phyloP scores from a whole-genome alignment of 2,797 vertebrate species.

The Scolopax rusticola region DNA sequence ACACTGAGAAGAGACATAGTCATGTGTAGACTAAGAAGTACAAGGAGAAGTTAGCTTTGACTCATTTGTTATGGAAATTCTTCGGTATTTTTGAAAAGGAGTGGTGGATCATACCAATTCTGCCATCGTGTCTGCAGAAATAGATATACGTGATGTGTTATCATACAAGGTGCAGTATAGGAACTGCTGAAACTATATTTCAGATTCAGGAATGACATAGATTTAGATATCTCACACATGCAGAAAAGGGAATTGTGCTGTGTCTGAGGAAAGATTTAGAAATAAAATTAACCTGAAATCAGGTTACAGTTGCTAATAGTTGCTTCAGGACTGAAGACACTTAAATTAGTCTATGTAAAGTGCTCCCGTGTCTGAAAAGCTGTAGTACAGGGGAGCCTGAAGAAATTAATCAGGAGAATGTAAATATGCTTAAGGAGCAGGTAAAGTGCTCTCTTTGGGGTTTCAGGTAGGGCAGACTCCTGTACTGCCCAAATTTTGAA shows the following conservation, averaged over 20 bases:
- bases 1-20: background rate
- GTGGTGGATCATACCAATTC: accelerated
- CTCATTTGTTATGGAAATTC: background rate
- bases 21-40: background rate
- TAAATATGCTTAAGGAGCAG: background rate
- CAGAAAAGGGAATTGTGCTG: background rate
- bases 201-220: background rate
- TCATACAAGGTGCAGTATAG: background rate
- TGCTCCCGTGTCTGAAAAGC: background rate
- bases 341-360: background rate
- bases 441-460: accelerated
- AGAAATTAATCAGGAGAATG: background rate
- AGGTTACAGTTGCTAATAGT: background rate
- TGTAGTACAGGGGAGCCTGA: background rate
- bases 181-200: background rate
- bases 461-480: background rate
- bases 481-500: background rate
- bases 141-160: background rate
- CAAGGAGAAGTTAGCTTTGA: background rate
- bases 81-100: background rate
- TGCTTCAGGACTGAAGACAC: background rate
- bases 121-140: background rate
- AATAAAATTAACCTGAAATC: background rate
- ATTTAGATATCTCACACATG: background rate
- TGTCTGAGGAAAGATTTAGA: background rate